Evolutionary conservation across 2,113 vertebrate species (phyloP).

Genomic region (Mustela lutreola): DNA sequence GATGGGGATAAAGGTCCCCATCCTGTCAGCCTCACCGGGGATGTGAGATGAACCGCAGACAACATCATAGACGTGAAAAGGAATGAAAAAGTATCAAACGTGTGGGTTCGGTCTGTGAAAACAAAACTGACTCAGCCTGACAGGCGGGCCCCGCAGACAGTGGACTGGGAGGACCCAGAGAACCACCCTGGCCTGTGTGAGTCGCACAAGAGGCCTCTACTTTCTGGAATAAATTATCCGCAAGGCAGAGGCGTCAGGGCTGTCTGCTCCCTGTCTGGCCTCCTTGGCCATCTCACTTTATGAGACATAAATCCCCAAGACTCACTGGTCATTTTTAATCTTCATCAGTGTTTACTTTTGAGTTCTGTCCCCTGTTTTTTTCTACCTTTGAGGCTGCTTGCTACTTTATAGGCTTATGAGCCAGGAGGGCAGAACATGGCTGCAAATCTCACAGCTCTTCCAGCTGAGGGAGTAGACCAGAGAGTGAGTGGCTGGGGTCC

Average conservation of each 20-base stretch:
- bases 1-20: neutral
- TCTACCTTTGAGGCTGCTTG: slow-evolving; percentile 62
- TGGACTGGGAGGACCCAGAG: slow-evolving; percentile 1
- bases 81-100: slow-evolving; percentile 33
- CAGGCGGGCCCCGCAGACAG: neutral
- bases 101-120: slow-evolving; percentile 70
- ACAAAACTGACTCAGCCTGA: slow-evolving; percentile 59
- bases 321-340: slow-evolving; percentile 79
- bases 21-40: slow-evolving; percentile 10
- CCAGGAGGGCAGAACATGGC: slow-evolving; percentile 69
- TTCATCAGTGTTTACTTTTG: slow-evolving; percentile 79
- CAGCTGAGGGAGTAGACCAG: neutral
- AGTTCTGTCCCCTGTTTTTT: slow-evolving; percentile 50
- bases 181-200: slow-evolving; percentile 56
- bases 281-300: slow-evolving; percentile 69
- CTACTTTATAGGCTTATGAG: slow-evolving; percentile 80
- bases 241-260: slow-evolving; percentile 80
- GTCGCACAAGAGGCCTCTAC: slow-evolving; percentile 54
- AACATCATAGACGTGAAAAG: slow-evolving; percentile 61
- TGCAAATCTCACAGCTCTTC: slow-evolving; percentile 74
- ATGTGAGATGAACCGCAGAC: slow-evolving; percentile 50
- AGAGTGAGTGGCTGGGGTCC: neutral
- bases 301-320: slow-evolving; percentile 77
- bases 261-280: slow-evolving; percentile 81
- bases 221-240: slow-evolving; percentile 80